A percentile compares a stretch with the other conserved stretches of the same genome.
Conservation (phyloP, 2,113 vertebrate genomes). For the Salvelinus namaycush region DNA sequence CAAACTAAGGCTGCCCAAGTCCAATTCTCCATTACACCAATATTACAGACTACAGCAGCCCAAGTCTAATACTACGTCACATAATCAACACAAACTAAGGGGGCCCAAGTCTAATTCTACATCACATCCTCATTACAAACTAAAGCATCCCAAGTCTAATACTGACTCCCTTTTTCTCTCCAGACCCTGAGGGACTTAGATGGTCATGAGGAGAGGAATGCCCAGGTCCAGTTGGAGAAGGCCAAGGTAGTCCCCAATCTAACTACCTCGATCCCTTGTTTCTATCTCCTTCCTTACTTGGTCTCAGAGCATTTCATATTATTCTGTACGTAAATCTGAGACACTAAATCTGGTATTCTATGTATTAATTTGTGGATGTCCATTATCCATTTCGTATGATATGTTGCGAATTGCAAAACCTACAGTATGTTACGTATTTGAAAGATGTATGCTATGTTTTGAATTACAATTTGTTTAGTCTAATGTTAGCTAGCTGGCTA, state of each 20-base stretch:
- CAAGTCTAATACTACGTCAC: no score
- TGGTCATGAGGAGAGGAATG: slow-evolving; percentile 92
- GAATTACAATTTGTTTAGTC: no score
- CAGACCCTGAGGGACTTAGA: slow-evolving; percentile 50
- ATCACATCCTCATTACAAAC: no score
- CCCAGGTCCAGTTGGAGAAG: slow-evolving; percentile 96
- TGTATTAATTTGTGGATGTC: not conserved
- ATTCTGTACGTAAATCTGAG: not conserved
- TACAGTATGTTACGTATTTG: not conserved
- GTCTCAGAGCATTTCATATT: not conserved
- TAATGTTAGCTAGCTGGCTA: no score
- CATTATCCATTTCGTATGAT: no score
- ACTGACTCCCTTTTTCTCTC: not conserved
- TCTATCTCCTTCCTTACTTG: not conserved
- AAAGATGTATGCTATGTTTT: not conserved
- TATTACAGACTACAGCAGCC: no score
- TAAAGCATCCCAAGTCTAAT: not conserved
- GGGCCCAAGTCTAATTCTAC: no score
- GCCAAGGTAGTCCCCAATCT: slow-evolving; percentile 81
- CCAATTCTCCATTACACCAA: no score
- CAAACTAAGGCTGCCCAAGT: no score
- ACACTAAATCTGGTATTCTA: not conserved
- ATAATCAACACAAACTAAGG: no score
- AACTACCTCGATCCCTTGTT: slow-evolving; percentile 12
- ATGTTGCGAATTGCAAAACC: not conserved